These are phyloP conservation scores for Osmerus eperlanus DNA, from an alignment of 2,113 vertebrate species.

Conservation along the genomic window DNA sequence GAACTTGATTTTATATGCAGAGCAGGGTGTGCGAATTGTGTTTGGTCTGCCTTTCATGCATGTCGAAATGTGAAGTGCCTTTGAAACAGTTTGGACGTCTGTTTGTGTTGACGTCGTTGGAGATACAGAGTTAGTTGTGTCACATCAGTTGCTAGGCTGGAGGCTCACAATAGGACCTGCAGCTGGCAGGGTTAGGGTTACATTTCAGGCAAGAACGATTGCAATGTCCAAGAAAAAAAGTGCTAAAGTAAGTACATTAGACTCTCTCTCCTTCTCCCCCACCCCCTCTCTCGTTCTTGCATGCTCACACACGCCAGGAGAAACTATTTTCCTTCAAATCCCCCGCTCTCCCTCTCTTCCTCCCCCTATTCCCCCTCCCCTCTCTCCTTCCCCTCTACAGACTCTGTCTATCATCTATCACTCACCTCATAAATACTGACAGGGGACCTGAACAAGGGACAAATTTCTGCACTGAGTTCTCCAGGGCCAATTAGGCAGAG, in stretches of 20 bases:
- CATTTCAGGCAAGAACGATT: too few species aligned
- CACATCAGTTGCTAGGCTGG: background rate
- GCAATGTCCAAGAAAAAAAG: too few species aligned
- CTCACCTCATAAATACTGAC: slow-evolving; percentile 67
- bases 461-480: slow-evolving; percentile 46
- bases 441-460: slow-evolving; percentile 53
- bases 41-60: too few species aligned
- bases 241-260: too few species aligned
- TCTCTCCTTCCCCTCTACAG: background rate
- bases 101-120: background rate
- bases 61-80: background rate
- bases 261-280: too few species aligned
- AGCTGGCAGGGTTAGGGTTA: too few species aligned
- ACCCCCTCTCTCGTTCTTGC: too few species aligned
- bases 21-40: slow-evolving; percentile 20
- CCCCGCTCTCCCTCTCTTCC: background rate
- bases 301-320: too few species aligned
- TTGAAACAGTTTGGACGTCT: background rate
- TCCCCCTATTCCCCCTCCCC: background rate
- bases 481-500: slow-evolving; percentile 16
- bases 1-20: slow-evolving; percentile 5
- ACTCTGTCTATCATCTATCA: slow-evolving; percentile 30
- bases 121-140: background rate
- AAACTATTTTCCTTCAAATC: background rate
- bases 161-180: too few species aligned